A percentile compares a stretch with the other conserved stretches of the same genome.
These are phyloP conservation scores for Coecobrya sp. DNA, from an alignment of 2,888 invertebrate genomes.

Conservation along the genomic window DNA sequence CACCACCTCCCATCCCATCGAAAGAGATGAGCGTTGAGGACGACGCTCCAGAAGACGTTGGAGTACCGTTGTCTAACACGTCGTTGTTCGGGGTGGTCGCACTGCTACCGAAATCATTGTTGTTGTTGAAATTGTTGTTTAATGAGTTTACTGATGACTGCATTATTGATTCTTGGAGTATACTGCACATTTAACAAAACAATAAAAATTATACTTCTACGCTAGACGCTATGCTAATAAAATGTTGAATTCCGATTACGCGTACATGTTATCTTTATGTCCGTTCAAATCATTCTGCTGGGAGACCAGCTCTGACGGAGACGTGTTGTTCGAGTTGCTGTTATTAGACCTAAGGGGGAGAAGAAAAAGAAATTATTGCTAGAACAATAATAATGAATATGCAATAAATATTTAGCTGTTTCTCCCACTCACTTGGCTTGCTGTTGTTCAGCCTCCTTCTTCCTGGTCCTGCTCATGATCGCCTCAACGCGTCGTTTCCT, in stretches of 20 bases:
- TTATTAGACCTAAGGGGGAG: constrained; percentile 61
- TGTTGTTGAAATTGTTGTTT: constrained; percentile 84
- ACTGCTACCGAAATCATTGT: constrained; percentile 80
- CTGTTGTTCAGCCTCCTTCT: constrained; percentile 87
- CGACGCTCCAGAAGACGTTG: not conserved
- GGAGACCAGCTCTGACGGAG: constrained; percentile 65
- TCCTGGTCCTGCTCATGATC: constrained; percentile 96
- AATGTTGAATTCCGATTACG: not conserved
- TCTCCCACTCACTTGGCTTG: constrained; percentile 85
- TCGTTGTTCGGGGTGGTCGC: constrained; percentile 43
- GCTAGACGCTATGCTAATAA: not conserved
- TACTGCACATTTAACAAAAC: constrained; percentile 63
- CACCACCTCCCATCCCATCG: constrained; percentile 70
- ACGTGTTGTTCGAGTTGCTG: constrained; percentile 75
- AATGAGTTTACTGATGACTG: constrained; percentile 83
- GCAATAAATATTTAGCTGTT: no score
- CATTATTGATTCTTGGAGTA: constrained; percentile 78
- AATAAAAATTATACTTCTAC: not conserved
- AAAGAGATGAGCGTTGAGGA: constrained; percentile 78
- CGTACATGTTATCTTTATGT: constrained; percentile 83
- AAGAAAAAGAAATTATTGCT: not conserved
- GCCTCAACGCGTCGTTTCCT: constrained; percentile 97
- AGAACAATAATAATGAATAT: no score
- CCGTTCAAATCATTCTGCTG: constrained; percentile 79
- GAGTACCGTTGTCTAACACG: constrained; percentile 1